phyloP scores from a whole-genome alignment of 2,888 invertebrate genomes.

The Pinctada fucata region DNA sequence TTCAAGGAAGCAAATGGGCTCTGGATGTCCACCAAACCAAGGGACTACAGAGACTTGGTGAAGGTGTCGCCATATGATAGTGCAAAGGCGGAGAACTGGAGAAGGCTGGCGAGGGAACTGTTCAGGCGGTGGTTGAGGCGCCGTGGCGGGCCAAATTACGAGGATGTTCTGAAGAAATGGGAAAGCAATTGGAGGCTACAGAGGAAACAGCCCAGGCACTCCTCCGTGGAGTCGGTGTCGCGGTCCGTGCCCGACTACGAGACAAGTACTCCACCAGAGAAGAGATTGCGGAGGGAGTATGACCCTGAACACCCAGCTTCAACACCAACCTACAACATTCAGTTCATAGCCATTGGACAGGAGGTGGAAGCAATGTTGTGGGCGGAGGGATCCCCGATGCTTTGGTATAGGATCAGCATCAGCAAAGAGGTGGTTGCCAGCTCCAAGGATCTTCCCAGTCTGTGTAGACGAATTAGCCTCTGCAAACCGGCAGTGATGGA shows the following conservation, averaged over 20 bases:
- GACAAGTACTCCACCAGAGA: background rate
- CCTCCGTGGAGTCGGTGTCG: background rate
- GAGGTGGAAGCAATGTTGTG: background rate
- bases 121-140: background rate
- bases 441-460: background rate
- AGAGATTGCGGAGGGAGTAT: background rate
- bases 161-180: background rate
- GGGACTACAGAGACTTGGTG: background rate
- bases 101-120: background rate
- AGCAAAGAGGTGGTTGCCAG: background rate
- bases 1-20: background rate
- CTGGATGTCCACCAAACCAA: conserved; percentile 2
- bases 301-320: background rate
- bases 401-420: background rate
- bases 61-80: background rate
- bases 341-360: background rate
- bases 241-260: background rate
- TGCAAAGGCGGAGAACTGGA: background rate
- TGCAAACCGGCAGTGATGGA: background rate
- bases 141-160: background rate
- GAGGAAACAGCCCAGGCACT: background rate
- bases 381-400: background rate
- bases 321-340: background rate
- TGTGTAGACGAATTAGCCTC: background rate
- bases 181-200: background rate